A percentile compares a stretch with the other conserved stretches of the same genome.
These are phyloP conservation scores for Lasioglossum vierecki DNA, from an alignment of 2,888 invertebrate genomes.

Conservation along the genomic window DNA sequence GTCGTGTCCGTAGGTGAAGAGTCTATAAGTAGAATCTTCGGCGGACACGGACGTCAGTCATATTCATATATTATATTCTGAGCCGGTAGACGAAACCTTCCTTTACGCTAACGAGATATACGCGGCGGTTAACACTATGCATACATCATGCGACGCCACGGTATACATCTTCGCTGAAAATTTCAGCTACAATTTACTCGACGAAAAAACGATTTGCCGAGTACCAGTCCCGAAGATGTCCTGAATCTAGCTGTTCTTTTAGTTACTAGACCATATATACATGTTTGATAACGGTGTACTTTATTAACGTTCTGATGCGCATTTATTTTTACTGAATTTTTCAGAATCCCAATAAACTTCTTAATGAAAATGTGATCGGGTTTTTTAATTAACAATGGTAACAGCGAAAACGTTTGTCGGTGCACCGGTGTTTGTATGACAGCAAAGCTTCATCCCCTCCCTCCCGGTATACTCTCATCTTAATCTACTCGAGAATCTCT, in stretches of 20 bases:
- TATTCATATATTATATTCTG: conserved; percentile 80
- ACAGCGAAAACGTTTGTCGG: conserved; percentile 13
- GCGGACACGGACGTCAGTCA: conserved; percentile 79
- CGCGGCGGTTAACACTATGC: conserved; percentile 51
- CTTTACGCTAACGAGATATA: conserved; percentile 77
- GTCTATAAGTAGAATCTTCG: conserved; percentile 81
- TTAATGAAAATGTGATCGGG: neutral
- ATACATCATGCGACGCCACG: conserved; percentile 49
- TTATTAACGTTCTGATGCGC: conserved; percentile 9
- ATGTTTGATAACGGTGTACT: conserved; percentile 40
- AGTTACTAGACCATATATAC: neutral
- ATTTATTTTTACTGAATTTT: conserved; percentile 13
- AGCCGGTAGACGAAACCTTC: conserved; percentile 68
- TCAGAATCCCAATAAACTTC: conserved; percentile 9
- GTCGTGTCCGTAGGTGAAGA: conserved; percentile 80
- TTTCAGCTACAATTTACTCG: conserved; percentile 39
- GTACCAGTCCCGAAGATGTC: neutral
- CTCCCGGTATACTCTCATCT: conserved; percentile 55
- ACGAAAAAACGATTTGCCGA: neutral
- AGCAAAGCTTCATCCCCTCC: conserved; percentile 30
- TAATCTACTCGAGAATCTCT: conserved; percentile 74
- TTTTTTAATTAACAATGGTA: neutral
- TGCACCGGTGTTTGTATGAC: conserved; percentile 14
- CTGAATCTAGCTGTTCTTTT: neutral
- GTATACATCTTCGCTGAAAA: conserved; percentile 49